Evolutionary conservation across 2,888 invertebrate genomes (phyloP), one percentile per base, ranked within the genome.

Genomic region (Ephialtes manifestator): DNA sequence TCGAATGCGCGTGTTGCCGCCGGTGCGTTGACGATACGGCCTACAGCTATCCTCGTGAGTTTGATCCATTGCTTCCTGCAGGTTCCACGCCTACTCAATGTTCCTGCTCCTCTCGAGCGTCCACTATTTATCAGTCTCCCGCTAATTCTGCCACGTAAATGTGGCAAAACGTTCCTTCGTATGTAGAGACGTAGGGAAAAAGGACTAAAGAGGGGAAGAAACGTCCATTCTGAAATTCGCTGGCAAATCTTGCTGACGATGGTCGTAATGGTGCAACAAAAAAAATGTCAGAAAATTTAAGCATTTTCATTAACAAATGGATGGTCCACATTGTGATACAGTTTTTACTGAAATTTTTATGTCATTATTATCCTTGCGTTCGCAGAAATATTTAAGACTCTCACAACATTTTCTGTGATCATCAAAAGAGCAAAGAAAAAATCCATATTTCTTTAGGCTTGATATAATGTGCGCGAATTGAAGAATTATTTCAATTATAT

Each of bases 41-140:
- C 28, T 65, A 53, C 65, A 39, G 51, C 55, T 74, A 31, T 74
- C 81, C 86, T 86, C 86, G 88, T 88, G 90, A 91, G 90, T 92
- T 91, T 93, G 93, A 93, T 93, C 92, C 93, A 93, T 92, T 91
- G 90, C 93, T 93, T 93, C 93, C 93, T 93, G 92, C 88, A 89
- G 89, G 88, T 86, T 91, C 90, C 92, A 91, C 93, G 93, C 93
- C 93, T 89, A 92, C 93, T 93, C 90, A 91, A 90, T 92, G 93
- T 93, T 92, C 87, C 89, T 86, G 89, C 81, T 87, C 51, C 11
- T 53, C 72, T 65, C 63, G 35, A 63, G 88, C 90, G 87, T 90
- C 88, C 90, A 90, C 91, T 92, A 92, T 92, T 92, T 91, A 92
- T 92, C 90, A 90, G 90, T 91, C 91, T 89, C 87, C 88, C 88